phyloP scores from a whole-genome alignment of 2,113 vertebrate genomes.

The Silurus meridionalis region DNA sequence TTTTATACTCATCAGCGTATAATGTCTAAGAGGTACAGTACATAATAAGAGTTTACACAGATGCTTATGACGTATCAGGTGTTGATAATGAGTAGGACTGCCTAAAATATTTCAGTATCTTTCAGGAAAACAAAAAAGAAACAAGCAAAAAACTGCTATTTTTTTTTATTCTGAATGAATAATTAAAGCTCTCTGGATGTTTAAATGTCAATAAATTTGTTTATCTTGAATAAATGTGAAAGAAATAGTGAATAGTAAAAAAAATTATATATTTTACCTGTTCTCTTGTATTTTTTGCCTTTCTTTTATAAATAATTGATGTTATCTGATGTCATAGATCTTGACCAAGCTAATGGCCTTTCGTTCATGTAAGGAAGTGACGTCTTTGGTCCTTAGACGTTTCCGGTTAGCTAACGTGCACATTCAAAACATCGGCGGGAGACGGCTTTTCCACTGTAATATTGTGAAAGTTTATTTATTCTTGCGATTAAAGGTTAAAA shows the following conservation, averaged over 20 bases:
- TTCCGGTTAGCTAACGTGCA: too few species aligned
- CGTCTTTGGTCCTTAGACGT: too few species aligned
- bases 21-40: slow-evolving; percentile 23
- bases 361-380: too few species aligned
- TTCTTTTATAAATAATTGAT: too few species aligned
- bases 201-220: not conserved
- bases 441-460: too few species aligned
- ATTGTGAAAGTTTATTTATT: too few species aligned
- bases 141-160: too few species aligned
- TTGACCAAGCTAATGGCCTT: too few species aligned
- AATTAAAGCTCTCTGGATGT: not conserved
- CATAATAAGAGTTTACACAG: slow-evolving; percentile 60
- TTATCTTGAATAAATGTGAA: not conserved
- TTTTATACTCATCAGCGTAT: slow-evolving; percentile 13
- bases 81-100: not conserved
- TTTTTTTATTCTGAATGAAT: not conserved
- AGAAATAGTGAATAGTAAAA: not conserved
- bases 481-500: too few species aligned
- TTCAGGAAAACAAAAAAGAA: not conserved
- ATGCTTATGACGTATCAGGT: slow-evolving; percentile 55
- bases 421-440: too few species aligned
- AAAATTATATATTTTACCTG: not conserved
- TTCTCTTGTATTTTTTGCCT: not conserved
- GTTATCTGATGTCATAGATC: too few species aligned
- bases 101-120: not conserved